Base-by-base conservation (phyloP, 2,113 vertebrate genomes). In the Zootoca vivipara region DNA sequence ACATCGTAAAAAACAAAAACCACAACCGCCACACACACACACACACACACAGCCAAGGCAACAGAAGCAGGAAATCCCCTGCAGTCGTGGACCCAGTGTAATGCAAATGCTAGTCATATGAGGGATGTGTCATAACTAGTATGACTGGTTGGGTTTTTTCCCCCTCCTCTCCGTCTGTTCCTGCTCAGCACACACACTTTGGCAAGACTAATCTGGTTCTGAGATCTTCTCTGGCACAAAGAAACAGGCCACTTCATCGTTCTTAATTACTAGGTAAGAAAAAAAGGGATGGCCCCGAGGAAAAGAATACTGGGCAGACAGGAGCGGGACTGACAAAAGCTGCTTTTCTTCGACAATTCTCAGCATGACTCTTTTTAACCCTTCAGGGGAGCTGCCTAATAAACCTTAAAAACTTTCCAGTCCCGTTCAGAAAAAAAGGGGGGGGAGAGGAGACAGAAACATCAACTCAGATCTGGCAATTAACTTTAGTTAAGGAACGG, bases 51-150 rank as follows among this genome's bases (percentile, higher is more conserved):
- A 80, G 69, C 20, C 75, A 77, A 69, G 72, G 84, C 84, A 82
- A 84, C 42, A 42, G 52, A 58, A 89, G 52, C 84, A 89, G 89
- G 89, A 89, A 89, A 89, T 89, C 85, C 89, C 89, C 89, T 42
- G 84, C 84, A n/a, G 78, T 86, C 7, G 64, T 82, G 79, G 84
- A 75, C 78, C 84, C 84, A 82, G 42, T 69, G 79, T 86, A 86
- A 86, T 86, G 84, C 78, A 89, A 89, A 82, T 81, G 15, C 42
- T 40, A 67, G 79, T 89, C 89, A 86, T 89, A 89, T 77, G 89
- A 89, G 83, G 30, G 6, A 82, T 86, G 89, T 82, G 84, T 89
- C 89, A 89, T 77, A 88, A 78, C 89, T 33, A 42, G 84, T 70
- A 86, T 40, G 84, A 82, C 89, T 69, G 89, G 84, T 62, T 74